Conservation (phyloP, 2,888 invertebrate genomes). For the Gastracanthus pulcherrimus region DNA sequence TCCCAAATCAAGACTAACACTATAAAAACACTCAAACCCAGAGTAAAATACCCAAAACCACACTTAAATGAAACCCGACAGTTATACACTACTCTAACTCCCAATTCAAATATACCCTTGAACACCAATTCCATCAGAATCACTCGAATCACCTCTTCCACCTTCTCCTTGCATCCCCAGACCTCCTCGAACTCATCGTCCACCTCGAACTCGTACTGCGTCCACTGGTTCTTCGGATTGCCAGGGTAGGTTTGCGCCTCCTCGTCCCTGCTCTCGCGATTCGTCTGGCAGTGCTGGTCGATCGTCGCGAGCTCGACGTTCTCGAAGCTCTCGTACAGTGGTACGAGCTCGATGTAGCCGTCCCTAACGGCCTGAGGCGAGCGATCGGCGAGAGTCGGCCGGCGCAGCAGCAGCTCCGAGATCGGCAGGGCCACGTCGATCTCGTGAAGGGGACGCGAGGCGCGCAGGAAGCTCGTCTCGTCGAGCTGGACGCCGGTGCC, state of each 20-base stretch:
- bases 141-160: conserved; percentile 11
- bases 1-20: too few relatives aligned
- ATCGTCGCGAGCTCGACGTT: conserved; percentile 81
- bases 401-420: conserved; percentile 36
- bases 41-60: too few relatives aligned
- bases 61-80: too few relatives aligned
- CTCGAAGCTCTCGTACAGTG: conserved; percentile 76
- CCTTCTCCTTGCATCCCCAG: conserved; percentile 35
- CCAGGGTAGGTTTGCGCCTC: conserved; percentile 72
- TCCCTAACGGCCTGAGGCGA: conserved; percentile 80
- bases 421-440: conserved; percentile 78
- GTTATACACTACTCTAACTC: too few relatives aligned
- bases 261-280: conserved; percentile 75
- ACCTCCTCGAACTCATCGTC: conserved; percentile 44
- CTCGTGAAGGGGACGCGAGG: conserved; percentile 81
- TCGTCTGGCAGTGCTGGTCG: conserved; percentile 80
- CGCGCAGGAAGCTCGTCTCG: conserved; percentile 77
- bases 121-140: neutral
- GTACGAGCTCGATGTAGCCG: conserved; percentile 82
- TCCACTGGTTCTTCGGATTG: conserved; percentile 72
- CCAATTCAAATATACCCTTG: too few relatives aligned
- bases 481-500: conserved; percentile 84
- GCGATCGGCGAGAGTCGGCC: conserved; percentile 71
- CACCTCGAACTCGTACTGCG: conserved; percentile 69
- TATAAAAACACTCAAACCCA: too few relatives aligned